Percentiles rank a stretch among this genome's conserved stretches.
phyloP scores from a whole-genome alignment of 2,888 invertebrate species.

The Suillia variegata region DNA sequence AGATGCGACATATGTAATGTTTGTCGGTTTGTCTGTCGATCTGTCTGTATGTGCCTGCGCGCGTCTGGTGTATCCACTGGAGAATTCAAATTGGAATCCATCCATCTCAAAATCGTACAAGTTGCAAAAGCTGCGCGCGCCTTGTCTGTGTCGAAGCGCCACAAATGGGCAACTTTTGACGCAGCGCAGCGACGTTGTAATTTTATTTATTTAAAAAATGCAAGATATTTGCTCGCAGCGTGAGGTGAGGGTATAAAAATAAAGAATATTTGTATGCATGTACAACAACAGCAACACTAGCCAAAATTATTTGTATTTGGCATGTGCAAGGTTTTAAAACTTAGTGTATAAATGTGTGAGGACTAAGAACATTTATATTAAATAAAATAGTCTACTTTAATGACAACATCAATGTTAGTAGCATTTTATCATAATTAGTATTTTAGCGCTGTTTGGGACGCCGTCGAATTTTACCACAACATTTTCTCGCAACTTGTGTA shows the following conservation, averaged over 20 bases:
- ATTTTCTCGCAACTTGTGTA: no score
- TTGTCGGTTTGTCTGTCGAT: background rate
- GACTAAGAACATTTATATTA: no score
- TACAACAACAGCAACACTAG: background rate
- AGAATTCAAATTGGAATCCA: slow-evolving; percentile 17
- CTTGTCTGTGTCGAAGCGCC: background rate
- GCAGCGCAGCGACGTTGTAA: background rate
- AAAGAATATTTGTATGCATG: no score
- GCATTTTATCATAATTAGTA: no score
- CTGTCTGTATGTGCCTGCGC: background rate
- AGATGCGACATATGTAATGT: background rate
- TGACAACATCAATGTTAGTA: no score
- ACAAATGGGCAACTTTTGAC: slow-evolving; percentile 16
- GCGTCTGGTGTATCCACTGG: slow-evolving; percentile 7
- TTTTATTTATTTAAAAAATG: slow-evolving; percentile 8
- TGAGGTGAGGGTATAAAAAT: no score
- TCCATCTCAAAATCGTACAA: slow-evolving; percentile 9
- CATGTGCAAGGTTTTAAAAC: background rate
- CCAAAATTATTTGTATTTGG: background rate
- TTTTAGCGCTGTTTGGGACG: no score
- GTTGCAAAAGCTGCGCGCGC: background rate
- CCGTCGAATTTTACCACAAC: no score
- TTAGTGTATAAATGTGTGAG: no score
- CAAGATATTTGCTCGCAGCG: slow-evolving; percentile 4
- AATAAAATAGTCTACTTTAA: no score